These are phyloP conservation scores for Fabriciana adippe DNA, from an alignment of 2,888 invertebrate genomes.

Conservation along the genomic window DNA sequence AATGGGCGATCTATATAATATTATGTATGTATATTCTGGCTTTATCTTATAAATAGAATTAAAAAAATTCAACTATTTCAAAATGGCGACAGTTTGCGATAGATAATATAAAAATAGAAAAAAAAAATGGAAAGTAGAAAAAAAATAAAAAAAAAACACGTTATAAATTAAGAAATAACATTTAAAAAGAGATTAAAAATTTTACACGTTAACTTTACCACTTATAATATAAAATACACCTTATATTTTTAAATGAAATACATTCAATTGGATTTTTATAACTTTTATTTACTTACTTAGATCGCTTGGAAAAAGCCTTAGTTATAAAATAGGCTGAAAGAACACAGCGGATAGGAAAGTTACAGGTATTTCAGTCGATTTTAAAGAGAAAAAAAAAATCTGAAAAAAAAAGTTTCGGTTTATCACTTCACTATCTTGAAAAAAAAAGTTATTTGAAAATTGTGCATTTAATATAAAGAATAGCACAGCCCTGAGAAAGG, in stretches of 20 bases:
- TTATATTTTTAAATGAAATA: slow-evolving; percentile 1
- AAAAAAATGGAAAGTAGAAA: background rate
- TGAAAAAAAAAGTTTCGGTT: background rate
- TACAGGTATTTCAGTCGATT: slow-evolving; percentile 27
- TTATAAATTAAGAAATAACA: background rate
- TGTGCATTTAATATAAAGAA: background rate
- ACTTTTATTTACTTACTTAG: slow-evolving; percentile 22
- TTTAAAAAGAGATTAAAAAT: background rate
- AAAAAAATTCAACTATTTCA: slow-evolving; percentile 29
- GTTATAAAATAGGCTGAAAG: slow-evolving; percentile 28
- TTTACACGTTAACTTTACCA: slow-evolving; percentile 1
- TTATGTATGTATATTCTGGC: slow-evolving; percentile 33
- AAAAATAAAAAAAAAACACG: slow-evolving; percentile 11
- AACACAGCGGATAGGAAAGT: slow-evolving; percentile 32
- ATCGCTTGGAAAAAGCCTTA: slow-evolving; percentile 28
- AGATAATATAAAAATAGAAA: slow-evolving; percentile 1
- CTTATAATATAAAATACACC: slow-evolving; percentile 15
- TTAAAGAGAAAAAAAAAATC: slow-evolving; percentile 1
- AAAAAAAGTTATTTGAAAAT: slow-evolving; percentile 1
- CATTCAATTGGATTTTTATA: slow-evolving; percentile 13
- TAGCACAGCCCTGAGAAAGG: slow-evolving; percentile 1
- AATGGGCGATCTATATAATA: slow-evolving; percentile 8
- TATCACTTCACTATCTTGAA: background rate
- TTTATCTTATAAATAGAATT: slow-evolving; percentile 25
- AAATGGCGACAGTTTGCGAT: slow-evolving; percentile 25